Base-by-base conservation (phyloP, 1,140 invertebrate genomes). In the Phthorimaea operculella region DNA sequence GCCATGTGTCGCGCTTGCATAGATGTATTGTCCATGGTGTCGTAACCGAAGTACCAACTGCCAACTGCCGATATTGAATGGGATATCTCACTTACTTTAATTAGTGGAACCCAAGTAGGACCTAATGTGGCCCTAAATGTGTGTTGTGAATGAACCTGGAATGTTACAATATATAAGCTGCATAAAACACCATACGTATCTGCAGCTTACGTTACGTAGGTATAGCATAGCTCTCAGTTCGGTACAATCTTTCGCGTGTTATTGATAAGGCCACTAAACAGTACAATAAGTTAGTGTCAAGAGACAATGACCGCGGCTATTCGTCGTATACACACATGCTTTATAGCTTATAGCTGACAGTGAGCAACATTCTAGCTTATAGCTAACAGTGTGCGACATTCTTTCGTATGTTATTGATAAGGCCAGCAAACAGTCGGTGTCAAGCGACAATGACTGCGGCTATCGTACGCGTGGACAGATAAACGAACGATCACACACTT, bases 181-280 rank as follows among this genome's bases (percentile, higher is more conserved):
- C n/a, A n/a, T n/a, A n/a, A n/a, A 28, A 28, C 21, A n/a, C n/a
- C n/a, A n/a, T n/a, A 28, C 6, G 6, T 28, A 28, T 28, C 21
- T 39, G 8, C n/a, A 39, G 3, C 10, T 9, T 39, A n/a, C n/a
- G n/a, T n/a, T n/a, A n/a, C n/a, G n/a, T n/a, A n/a, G n/a, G n/a
- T n/a, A n/a, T n/a, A 10, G 10, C 36, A 5, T 39, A 39, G 10
- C 36, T 39, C n/a, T 2, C 10, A 3, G 10, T 39, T 3, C 10
- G n/a, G 3, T 9, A 39, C 36, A 39, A n/a, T 9, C 12, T 17
- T 47, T 47, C 4, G 33, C 48, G 18, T 79, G 72, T 77, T 80
- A 79, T 77, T 77, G 76, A 83, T 81, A 83, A 80, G 70, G 72
- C 64, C 57, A 51, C 69, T 75, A 81, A 81, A 83, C 78, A 83